Base-by-base conservation (phyloP, 2,797 vertebrate genomes). In the Pangasius krempfi region DNA sequence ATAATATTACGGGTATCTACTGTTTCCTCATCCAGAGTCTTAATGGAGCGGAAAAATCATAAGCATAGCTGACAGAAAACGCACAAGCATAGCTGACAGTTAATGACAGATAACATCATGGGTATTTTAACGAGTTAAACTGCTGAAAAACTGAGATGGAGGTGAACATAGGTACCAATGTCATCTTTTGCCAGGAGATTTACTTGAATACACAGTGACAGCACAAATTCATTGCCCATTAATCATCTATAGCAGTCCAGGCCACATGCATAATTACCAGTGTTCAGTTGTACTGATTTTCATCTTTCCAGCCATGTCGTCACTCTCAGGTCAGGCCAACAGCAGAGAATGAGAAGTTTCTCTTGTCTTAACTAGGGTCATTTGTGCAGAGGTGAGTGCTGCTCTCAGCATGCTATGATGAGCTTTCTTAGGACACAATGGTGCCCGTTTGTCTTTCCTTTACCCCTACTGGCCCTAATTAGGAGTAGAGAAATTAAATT, bases 51-150 rank as follows among this genome's bases (percentile, higher is more conserved):
- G 86, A 76, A 73, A 84, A 75, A 88, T 30, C 82, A 73, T 84
- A 87, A 87, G 68, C 73, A 60, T 40, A 86, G 86, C 62, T 89
- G 88, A 88, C 87, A 90, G 73, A 68, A 52, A 84, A 84, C 52
- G 60, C 60, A 84, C 60, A 66, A 18, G 44, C 27, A 66, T 66
- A 52, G 40, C 40, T 89, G 88, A 91, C 86, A 90, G 78, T 68
- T 64, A 87, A 88, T 87, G 85, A 80, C 62, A 87, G 60, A 80
- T 87, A 72, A 80, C 73, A 80, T 54, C 85, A 70, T 87, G 82
- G 86, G 83, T 81, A 58, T 88, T 88, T 87, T 87, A 89, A 88
- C 37, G 12, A 70, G 88, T 89, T 40, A 75, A 58, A 85, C 68
- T 50, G 33, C 73, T 47, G 27, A 88, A 84, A 90, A 79, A 81